Percentiles rank a stretch among this genome's conserved stretches.
These are phyloP conservation scores for Numenius arquata DNA, from an alignment of 2,113 vertebrate genomes.

Conservation along the genomic window DNA sequence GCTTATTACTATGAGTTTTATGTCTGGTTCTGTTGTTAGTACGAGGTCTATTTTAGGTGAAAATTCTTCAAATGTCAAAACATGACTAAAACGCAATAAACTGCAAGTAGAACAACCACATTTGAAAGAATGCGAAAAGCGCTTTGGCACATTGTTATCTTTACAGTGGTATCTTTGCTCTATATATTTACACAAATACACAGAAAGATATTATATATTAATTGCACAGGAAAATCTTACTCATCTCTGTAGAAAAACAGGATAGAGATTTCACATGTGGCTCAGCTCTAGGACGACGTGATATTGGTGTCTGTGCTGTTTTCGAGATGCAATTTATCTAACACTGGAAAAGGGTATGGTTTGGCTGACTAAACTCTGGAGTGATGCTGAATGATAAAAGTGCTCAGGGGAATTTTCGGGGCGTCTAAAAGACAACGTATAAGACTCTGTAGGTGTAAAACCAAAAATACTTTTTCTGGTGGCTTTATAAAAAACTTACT, in stretches of 20 bases:
- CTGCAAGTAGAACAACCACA: slow-evolving; percentile 1
- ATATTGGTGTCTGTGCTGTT: slow-evolving; percentile 69
- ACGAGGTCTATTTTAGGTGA: background rate
- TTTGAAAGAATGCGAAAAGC: slow-evolving; percentile 16
- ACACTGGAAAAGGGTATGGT: slow-evolving; percentile 75
- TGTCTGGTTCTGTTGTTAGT: background rate
- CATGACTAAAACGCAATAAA: slow-evolving; percentile 8
- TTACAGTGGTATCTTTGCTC: slow-evolving; percentile 23
- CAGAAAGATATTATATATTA: slow-evolving; percentile 58
- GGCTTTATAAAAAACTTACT: slow-evolving; percentile 62
- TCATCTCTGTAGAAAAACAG: slow-evolving; percentile 78
- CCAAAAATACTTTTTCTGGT: slow-evolving; percentile 5
- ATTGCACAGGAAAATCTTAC: slow-evolving; percentile 78
- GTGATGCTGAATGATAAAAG: slow-evolving; percentile 71
- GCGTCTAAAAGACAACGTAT: slow-evolving; percentile 42
- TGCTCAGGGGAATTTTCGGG: slow-evolving; percentile 78
- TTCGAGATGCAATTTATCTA: slow-evolving; percentile 75
- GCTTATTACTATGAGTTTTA: background rate
- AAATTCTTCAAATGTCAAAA: slow-evolving; percentile 42
- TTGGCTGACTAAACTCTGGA: slow-evolving; percentile 80
- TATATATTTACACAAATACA: slow-evolving; percentile 48
- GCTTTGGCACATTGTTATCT: slow-evolving; percentile 25
- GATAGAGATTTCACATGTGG: slow-evolving; percentile 64
- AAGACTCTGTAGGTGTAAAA: slow-evolving; percentile 70
- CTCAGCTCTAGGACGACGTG: slow-evolving; percentile 55